Evolutionary conservation across 2,888 invertebrate species (phyloP).

Genomic region (Chalcosyrphus nemorum): DNA sequence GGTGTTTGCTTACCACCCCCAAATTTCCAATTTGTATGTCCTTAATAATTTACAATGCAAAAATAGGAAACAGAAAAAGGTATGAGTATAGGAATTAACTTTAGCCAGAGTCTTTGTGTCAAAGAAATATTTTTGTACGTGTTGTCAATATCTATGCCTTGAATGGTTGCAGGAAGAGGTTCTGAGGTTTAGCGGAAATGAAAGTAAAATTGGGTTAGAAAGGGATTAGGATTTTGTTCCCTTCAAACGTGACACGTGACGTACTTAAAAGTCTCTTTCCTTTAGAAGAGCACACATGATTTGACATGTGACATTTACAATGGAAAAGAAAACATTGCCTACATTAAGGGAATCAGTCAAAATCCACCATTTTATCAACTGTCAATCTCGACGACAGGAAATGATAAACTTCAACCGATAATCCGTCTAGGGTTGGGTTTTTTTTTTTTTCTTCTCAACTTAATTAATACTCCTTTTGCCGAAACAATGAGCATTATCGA

Average conservation of each 20-base stretch:
- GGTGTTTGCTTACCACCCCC: conserved; percentile 5
- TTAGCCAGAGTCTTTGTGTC: background rate
- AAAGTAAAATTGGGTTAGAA: conserved; percentile 8
- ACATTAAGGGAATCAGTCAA: background rate
- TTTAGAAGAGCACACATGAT: conserved; percentile 26
- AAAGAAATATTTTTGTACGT: background rate
- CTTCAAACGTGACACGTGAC: conserved; percentile 37
- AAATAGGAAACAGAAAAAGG: conserved; percentile 13
- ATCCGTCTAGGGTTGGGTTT: too few relatives aligned
- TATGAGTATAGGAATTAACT: background rate
- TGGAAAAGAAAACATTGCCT: background rate
- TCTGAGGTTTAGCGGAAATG: too few relatives aligned
- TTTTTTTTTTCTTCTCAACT: conserved; percentile 11
- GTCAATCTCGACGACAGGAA: conserved; percentile 64
- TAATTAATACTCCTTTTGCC: conserved; percentile 57
- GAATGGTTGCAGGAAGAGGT: background rate
- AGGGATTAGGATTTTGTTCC: conserved; percentile 8
- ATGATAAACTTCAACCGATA: conserved; percentile 41
- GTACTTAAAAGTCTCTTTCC: conserved; percentile 6
- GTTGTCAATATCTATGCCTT: background rate
- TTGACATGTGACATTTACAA: conserved; percentile 38
- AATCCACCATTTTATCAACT: conserved; percentile 26
- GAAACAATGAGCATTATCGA: conserved; percentile 69
- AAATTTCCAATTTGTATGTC: conserved; percentile 57
- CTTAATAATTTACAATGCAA: conserved; percentile 64